Evolutionary conservation across 2,888 invertebrate species (phyloP).

Genomic region (Meteorus colon): DNA sequence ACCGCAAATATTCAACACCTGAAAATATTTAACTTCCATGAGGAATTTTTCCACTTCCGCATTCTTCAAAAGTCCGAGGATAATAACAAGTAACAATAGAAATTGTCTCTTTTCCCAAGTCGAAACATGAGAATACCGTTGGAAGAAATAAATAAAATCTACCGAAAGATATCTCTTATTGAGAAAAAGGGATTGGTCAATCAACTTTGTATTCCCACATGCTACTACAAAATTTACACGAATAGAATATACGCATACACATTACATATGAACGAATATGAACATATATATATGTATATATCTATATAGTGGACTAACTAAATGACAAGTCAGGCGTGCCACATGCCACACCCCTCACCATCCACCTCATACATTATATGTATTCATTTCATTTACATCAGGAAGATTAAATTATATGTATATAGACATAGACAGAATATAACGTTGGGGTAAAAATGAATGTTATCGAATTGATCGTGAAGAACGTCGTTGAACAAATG

Average conservation of each 20-base stretch:
- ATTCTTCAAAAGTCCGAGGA: no score
- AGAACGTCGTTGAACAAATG: not conserved
- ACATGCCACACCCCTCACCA: constrained; percentile 17
- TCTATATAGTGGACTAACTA: not conserved
- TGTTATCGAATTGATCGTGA: not conserved
- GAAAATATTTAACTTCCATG: no score
- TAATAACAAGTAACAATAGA: no score
- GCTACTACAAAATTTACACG: constrained; percentile 23
- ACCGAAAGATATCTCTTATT: not conserved
- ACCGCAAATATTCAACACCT: no score
- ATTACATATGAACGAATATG: not conserved
- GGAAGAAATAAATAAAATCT: not conserved
- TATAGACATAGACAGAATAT: not conserved
- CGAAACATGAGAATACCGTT: no score
- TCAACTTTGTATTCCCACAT: constrained; percentile 20
- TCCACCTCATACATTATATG: not conserved
- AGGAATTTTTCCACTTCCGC: no score
- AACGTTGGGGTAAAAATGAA: not conserved
- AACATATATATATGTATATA: not conserved
- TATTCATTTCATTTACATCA: constrained; percentile 23
- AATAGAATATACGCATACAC: not conserved
- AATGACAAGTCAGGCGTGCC: constrained; percentile 26
- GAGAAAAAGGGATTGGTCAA: constrained; percentile 23
- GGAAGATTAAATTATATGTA: constrained; percentile 9
- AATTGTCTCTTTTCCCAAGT: no score